Base-by-base conservation (phyloP, 2,113 vertebrate genomes). In the Beaufortia kweichowensis region DNA sequence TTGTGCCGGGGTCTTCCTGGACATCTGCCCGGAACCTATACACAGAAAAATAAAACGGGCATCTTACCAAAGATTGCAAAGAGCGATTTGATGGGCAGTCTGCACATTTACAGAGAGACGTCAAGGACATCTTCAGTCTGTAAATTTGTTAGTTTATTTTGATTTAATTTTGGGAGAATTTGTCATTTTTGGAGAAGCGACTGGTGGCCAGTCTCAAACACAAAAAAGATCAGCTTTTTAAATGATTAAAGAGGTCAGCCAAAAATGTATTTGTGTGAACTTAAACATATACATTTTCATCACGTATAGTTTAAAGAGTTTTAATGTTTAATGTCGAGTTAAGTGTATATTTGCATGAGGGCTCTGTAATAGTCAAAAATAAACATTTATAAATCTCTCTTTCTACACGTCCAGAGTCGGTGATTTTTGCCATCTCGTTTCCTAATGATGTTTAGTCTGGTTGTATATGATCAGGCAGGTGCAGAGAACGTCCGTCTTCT, bases 11-110 rank as follows among this genome's bases (percentile, higher is more conserved):
- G 79, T 65, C 79, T 85, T 80, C 91, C 95, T 98, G 96, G 96
- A 97, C 94, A 95, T 96, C 93, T 98, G 95, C 95, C 95, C 94
- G 95, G 94, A n/a, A 94, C 94, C 92, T 94, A 95, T 95, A 94
- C 92, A 91, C 87, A 89, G 88, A 84, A 86, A 92, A 90, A 90
- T 90, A 87, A 91, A 92, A 91, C 90, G 88, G 91, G 92, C 93
- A 89, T 93, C 83, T 85, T 83, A 88, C 91, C 92, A 92, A 91
- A 88, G 88, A 86, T 88, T 89, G 88, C 84, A 76, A 88, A 92
- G 89, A 90, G 89, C 86, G 87, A 87, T 91, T 89, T 90, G 89
- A 90, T 90, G 86, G 91, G 88, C 86, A 89, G 39, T 41, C 6
- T 68, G 63, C 23, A 72, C 71, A 69, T 84, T 70, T 76, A 35